Evolutionary conservation across 1,140 invertebrate species (phyloP).

Genomic region (Orussus abietinus): DNA sequence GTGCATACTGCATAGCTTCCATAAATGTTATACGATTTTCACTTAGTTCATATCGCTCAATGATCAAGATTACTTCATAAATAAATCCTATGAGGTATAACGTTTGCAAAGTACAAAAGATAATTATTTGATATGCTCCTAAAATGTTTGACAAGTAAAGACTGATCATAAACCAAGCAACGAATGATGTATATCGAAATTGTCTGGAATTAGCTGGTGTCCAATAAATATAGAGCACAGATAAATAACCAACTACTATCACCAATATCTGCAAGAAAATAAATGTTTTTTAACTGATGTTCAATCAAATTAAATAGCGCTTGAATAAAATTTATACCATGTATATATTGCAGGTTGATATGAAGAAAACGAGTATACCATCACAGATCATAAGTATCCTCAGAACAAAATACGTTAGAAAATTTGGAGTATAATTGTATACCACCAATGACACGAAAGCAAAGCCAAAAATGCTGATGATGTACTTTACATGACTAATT

Average conservation of each 20-base stretch:
- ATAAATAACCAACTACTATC: slow-evolving; percentile 52
- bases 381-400: slow-evolving; percentile 43
- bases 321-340: slow-evolving; percentile 33
- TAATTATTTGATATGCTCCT: slow-evolving; percentile 57
- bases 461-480: slow-evolving; percentile 39
- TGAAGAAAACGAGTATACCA: slow-evolving; percentile 43
- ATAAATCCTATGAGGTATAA: slow-evolving; percentile 56
- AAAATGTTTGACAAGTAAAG: slow-evolving; percentile 60
- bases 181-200: slow-evolving; percentile 58
- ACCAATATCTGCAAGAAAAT: slow-evolving; percentile 49
- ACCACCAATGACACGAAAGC: slow-evolving; percentile 36
- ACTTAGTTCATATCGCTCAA: slow-evolving; percentile 41
- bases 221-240: slow-evolving; percentile 58
- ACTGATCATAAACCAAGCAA: slow-evolving; percentile 61
- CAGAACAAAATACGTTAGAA: slow-evolving; percentile 53
- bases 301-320: not conserved
- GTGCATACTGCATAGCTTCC: slow-evolving; percentile 34
- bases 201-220: slow-evolving; percentile 55
- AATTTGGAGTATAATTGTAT: slow-evolving; percentile 56
- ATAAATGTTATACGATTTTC: slow-evolving; percentile 41
- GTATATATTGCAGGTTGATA: slow-evolving; percentile 50
- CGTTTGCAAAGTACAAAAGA: slow-evolving; percentile 56
- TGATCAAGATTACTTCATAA: slow-evolving; percentile 52
- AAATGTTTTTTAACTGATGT: slow-evolving; percentile 1
- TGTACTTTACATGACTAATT: slow-evolving; percentile 59